Evolutionary conservation across 2,113 vertebrate species (phyloP).

Genomic region (Azemiops feae): DNA sequence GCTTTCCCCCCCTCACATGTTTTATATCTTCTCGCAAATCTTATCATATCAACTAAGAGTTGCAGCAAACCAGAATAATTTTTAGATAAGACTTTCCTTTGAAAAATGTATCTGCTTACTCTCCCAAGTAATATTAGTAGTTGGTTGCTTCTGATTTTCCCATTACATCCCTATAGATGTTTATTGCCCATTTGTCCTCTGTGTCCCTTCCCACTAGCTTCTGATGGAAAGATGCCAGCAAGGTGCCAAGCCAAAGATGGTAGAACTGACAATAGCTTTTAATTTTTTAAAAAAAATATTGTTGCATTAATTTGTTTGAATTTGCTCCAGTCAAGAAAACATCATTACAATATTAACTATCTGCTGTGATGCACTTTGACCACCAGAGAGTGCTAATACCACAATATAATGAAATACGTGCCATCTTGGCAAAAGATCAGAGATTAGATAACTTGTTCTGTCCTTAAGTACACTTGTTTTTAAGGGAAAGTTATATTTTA

Average conservation of each 20-base stretch:
- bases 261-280: neutral
- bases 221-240: no score
- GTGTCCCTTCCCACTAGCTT: no score
- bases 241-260: no score
- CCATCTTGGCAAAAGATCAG: neutral
- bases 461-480: fast-evolving
- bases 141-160: neutral
- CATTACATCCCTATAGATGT: no score
- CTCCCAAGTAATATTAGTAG: neutral
- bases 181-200: no score
- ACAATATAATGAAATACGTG: neutral
- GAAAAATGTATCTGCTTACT: neutral
- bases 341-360: fast-evolving
- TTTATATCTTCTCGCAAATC: neutral
- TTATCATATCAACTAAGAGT: neutral
- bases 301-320: neutral
- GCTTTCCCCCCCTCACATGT: neutral
- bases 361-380: neutral
- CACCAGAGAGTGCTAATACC: constrained; percentile 59
- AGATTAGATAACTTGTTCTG: neutral
- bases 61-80: neutral
- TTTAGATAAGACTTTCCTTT: neutral
- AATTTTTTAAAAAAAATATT: neutral
- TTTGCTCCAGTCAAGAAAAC: neutral
- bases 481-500: neutral